phyloP scores from a whole-genome alignment of 2,797 vertebrate genomes.

The Hoplostethus atlanticus region DNA sequence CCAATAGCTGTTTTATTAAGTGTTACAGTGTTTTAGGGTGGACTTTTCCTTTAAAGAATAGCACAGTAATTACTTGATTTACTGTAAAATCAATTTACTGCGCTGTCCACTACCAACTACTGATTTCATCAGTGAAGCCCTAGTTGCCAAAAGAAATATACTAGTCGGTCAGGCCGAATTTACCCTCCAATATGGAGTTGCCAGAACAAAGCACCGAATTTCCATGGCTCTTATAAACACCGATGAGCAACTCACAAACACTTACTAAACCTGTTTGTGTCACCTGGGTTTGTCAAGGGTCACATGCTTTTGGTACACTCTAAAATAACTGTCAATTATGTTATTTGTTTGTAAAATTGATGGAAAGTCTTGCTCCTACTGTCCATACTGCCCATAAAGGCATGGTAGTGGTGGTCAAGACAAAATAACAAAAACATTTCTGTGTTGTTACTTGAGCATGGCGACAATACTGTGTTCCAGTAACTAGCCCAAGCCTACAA shows the following conservation, averaged over 20 bases:
- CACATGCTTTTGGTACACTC: background rate
- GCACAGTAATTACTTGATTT: slow-evolving; percentile 1
- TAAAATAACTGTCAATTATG: background rate
- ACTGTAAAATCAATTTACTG: background rate
- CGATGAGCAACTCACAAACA: too few relatives aligned
- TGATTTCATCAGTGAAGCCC: background rate
- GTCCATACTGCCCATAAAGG: background rate
- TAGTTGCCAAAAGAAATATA: background rate
- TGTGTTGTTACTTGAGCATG: too few relatives aligned
- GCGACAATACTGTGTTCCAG: too few relatives aligned
- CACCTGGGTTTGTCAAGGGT: background rate
- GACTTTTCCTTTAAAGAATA: too few relatives aligned
- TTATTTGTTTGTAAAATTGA: background rate
- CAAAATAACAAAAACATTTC: background rate
- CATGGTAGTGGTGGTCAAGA: background rate
- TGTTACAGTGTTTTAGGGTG: too few relatives aligned
- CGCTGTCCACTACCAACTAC: background rate
- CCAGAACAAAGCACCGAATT: background rate
- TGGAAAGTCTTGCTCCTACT: too few relatives aligned
- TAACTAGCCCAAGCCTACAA: too few relatives aligned
- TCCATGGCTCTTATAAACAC: background rate
- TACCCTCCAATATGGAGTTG: background rate
- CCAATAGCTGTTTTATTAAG: too few relatives aligned
- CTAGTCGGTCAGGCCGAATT: background rate
- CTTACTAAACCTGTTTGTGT: background rate